Evolutionary conservation across 2,797 vertebrate species (phyloP), one percentile per base, ranked within the genome.

Genomic region (Galago senegalensis): DNA sequence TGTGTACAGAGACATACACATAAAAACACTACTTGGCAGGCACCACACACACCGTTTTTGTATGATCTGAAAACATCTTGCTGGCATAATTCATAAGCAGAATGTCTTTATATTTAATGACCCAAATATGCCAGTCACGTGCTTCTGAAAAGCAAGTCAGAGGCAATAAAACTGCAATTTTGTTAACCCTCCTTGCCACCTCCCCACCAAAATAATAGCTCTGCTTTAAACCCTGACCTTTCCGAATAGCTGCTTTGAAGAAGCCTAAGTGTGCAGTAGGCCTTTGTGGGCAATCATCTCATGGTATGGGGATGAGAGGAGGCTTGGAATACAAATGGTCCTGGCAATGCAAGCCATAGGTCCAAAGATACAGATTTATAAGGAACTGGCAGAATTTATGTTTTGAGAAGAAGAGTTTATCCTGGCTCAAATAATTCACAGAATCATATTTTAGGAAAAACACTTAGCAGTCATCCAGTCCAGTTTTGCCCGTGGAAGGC

Each of bases 51-150:
- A 46, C 76, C 53, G 23, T 84, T 77, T 85, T 60, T 91, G 49
- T 75, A 65, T 21, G 80, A 96, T 79, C 84, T 82, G 92, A 86
- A 96, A 93, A 87, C 84, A 80, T 79, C 80, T 79, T 63, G 40
- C 75, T 73, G 80, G 96, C 92, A 81, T 89, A 75, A 96, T 89
- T 91, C 94, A 65, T 87, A 89, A 84, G 94, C 89, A 95, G 80
- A 85, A 92, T 53, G 67, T 80, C 91, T 95, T 95, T 58, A 75
- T 31, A 80, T 73, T 86, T 92, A 95, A 89, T 94, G 86, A 94
- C 65, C 83, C 85, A 87, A 96, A 95, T 93, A 96, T 60, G 76
- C 79, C 93, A 77, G 46, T 61, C 96, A 83, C 7, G 7, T 46
- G 91, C 56, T 58, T 95, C 91, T 76, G 89, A 87, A 89, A 96